A percentile compares a stretch with the other conserved stretches of the same genome.
Conservation (phyloP, 1,140 invertebrate genomes). For the Philopotamus ludificatus region DNA sequence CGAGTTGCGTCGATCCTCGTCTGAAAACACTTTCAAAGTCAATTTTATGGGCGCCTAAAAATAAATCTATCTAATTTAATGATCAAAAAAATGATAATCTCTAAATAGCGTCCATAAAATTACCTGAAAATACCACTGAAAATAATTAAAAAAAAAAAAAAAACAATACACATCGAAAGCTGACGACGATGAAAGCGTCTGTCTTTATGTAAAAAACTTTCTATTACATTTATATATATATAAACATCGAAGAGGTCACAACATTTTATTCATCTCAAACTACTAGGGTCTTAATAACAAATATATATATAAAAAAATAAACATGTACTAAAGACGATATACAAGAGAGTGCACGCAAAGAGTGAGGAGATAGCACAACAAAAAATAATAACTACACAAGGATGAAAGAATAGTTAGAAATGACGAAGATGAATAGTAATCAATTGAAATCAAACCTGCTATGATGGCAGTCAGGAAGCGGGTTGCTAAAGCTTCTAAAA, state of each 20-base stretch:
- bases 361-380: conserved; percentile 6
- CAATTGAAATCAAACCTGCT: conserved; percentile 39
- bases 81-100: neutral
- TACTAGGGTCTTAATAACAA: conserved; percentile 13
- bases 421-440: conserved; percentile 32
- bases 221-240: conserved; percentile 9
- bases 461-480: conserved; percentile 41
- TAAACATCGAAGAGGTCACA: conserved; percentile 24
- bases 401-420: conserved; percentile 25
- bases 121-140: conserved; percentile 11
- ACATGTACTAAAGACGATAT: conserved; percentile 13
- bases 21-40: conserved; percentile 40
- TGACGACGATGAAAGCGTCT: conserved; percentile 31
- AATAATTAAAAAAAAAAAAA: neutral
- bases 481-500: conserved; percentile 39
- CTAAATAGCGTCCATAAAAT: conserved; percentile 28
- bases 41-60: conserved; percentile 23
- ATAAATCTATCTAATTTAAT: too few relatives aligned
- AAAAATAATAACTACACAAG: conserved; percentile 17
- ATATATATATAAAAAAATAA: conserved; percentile 12
- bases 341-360: conserved; percentile 18
- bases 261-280: conserved; percentile 10
- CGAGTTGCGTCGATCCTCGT: conserved; percentile 38
- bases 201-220: conserved; percentile 6
- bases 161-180: conserved; percentile 21